These are phyloP conservation scores for Papilio helenus DNA, from an alignment of 1,140 invertebrate species.

Conservation along the genomic window DNA sequence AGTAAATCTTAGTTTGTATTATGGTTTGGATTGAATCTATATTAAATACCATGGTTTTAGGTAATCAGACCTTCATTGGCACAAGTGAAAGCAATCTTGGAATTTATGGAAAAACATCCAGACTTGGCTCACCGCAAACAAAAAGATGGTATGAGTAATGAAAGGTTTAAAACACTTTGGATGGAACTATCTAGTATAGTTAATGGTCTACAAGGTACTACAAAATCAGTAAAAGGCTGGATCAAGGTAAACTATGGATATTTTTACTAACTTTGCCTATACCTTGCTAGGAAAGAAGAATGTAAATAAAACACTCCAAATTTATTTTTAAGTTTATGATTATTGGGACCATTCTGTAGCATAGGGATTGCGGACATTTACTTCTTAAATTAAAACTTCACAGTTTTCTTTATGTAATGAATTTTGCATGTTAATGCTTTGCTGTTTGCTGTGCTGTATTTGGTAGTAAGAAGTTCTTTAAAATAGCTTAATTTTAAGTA, in stretches of 20 bases:
- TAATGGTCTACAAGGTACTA: constrained; percentile 61
- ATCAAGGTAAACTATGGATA: constrained; percentile 54
- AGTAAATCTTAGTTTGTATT: background rate
- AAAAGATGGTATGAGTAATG: constrained; percentile 52
- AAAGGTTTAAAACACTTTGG: constrained; percentile 62
- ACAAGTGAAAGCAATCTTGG: constrained; percentile 61
- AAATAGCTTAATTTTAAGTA: background rate
- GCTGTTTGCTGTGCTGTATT: no score
- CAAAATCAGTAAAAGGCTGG: constrained; percentile 65
- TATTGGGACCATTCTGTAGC: no score
- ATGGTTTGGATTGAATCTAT: background rate
- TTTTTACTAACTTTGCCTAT: background rate
- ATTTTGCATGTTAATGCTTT: no score
- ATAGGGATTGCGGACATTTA: no score
- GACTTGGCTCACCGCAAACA: constrained; percentile 59
- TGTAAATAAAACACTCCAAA: no score
- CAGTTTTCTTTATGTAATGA: no score
- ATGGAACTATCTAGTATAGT: constrained; percentile 55
- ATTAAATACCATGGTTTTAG: constrained; percentile 41
- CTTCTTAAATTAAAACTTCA: no score
- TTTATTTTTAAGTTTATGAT: no score
- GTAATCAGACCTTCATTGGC: constrained; percentile 54
- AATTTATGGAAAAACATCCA: constrained; percentile 66
- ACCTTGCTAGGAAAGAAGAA: no score
- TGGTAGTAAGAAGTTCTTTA: no score